A percentile compares a stretch with the other conserved stretches of the same genome.
Conservation (phyloP, 2,797 vertebrate genomes). For the Ara ararauna region DNA sequence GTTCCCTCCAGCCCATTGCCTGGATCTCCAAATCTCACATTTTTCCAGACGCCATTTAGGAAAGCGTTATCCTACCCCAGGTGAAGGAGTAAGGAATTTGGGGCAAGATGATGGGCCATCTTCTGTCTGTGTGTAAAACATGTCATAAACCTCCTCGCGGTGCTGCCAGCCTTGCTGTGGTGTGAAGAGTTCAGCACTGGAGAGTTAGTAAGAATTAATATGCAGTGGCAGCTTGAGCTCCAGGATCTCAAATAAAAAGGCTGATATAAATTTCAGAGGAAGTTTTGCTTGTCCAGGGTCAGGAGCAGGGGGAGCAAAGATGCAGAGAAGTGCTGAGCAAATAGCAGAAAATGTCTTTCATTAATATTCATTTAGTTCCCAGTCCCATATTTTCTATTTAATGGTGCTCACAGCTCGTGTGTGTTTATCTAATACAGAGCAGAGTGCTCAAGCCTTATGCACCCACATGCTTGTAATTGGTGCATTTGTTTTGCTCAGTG, state of each 20-base stretch:
- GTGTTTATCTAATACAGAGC: background rate
- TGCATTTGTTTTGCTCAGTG: rapidly evolving
- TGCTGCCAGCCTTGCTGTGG: background rate
- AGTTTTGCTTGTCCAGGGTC: background rate
- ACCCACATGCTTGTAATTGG: background rate
- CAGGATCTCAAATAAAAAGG: background rate
- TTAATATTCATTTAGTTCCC: constrained; percentile 44
- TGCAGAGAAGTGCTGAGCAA: constrained; percentile 34
- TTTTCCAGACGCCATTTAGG: background rate
- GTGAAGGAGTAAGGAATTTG: background rate
- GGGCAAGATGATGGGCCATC: background rate
- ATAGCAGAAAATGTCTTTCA: constrained; percentile 54
- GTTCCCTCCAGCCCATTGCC: background rate
- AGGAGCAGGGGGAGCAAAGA: constrained; percentile 14
- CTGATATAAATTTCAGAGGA: constrained; percentile 28
- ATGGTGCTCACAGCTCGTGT: background rate
- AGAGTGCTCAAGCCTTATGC: background rate
- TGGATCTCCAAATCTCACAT: rapidly evolving
- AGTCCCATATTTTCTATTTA: background rate
- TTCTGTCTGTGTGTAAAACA: background rate
- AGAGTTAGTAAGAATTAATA: background rate
- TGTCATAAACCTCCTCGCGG: background rate
- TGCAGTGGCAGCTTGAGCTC: background rate
- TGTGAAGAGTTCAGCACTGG: background rate
- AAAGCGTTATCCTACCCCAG: background rate